phyloP scores from a whole-genome alignment of 2,113 vertebrate genomes.

The Phocoena phocoena region DNA sequence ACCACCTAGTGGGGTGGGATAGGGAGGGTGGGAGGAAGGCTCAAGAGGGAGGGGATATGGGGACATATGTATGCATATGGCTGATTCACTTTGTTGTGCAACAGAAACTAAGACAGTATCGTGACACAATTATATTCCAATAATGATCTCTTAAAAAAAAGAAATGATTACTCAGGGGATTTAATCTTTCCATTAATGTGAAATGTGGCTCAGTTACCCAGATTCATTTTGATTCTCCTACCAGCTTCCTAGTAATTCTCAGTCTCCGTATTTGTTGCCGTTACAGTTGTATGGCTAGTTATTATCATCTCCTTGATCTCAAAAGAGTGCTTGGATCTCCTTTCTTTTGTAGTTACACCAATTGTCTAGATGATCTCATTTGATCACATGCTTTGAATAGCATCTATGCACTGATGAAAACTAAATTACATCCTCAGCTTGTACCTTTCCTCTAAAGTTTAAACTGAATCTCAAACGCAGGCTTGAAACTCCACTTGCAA shows the following conservation, averaged over 20 bases:
- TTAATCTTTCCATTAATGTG: neutral
- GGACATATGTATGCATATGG: too few relatives aligned
- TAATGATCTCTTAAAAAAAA: neutral
- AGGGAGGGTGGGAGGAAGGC: too few relatives aligned
- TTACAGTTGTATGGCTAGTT: neutral
- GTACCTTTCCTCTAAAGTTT: neutral
- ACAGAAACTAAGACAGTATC: too few relatives aligned
- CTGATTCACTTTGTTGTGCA: too few relatives aligned
- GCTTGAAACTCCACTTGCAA: neutral
- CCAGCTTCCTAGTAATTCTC: neutral
- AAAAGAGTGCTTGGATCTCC: neutral
- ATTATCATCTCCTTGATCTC: neutral
- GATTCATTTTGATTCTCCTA: neutral
- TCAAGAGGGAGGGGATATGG: too few relatives aligned
- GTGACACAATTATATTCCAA: too few relatives aligned
- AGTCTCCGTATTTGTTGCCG: neutral
- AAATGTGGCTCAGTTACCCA: neutral
- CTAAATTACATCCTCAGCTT: neutral
- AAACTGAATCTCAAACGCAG: neutral
- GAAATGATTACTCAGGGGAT: neutral
- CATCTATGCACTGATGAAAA: neutral
- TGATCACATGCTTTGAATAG: neutral
- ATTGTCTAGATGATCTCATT: neutral
- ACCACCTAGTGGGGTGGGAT: too few relatives aligned
- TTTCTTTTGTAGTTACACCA: neutral